A percentile compares a stretch with the other conserved stretches of the same genome.
Evolutionary conservation across 1,140 invertebrate genomes (phyloP).

Genomic region (Ptiloglossa arizonensis): DNA sequence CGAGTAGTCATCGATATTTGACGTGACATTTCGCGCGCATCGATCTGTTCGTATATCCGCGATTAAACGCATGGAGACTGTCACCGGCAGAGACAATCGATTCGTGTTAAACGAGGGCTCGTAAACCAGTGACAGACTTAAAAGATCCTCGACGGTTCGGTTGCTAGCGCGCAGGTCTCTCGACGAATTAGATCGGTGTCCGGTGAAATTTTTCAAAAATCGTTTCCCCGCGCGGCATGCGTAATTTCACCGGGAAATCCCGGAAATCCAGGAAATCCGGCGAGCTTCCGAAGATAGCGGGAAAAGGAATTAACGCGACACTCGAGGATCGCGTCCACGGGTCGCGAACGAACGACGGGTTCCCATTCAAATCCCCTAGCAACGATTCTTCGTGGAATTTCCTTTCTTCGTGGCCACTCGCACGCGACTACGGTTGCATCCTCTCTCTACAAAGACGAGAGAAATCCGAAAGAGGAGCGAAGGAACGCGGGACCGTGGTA

Average conservation of each 20-base stretch:
- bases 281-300: not conserved
- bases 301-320: not conserved
- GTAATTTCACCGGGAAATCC: not conserved
- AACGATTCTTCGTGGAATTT: not conserved
- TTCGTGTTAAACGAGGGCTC: too few species aligned
- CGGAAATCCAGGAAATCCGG: not conserved
- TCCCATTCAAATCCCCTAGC: not conserved
- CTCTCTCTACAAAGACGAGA: not conserved
- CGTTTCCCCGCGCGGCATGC: too few species aligned
- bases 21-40: too few species aligned
- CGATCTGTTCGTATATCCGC: too few species aligned
- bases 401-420: not conserved
- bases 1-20: too few species aligned
- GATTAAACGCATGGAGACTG: too few species aligned
- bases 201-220: too few species aligned
- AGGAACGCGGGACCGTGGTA: not conserved
- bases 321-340: not conserved
- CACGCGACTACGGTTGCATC: not conserved
- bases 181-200: too few species aligned
- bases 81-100: too few species aligned
- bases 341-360: not conserved
- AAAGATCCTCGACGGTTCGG: too few species aligned
- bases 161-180: too few species aligned
- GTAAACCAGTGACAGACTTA: too few species aligned
- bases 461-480: not conserved